phyloP scores from a whole-genome alignment of 2,797 vertebrate species.

The Petrocephalus sullivani region DNA sequence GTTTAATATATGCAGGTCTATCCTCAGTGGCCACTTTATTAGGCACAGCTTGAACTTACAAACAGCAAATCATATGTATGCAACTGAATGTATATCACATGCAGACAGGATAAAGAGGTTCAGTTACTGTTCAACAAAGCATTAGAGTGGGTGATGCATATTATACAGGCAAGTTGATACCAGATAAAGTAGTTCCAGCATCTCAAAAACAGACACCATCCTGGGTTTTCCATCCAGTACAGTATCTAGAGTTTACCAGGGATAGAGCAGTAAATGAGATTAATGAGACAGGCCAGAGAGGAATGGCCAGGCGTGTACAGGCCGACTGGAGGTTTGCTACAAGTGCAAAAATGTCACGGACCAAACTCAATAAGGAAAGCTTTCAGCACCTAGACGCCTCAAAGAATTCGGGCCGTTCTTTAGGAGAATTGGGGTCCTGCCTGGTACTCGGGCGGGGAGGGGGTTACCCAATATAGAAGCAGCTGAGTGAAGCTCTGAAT shows the following conservation, averaged over 20 bases:
- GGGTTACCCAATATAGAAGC: not conserved
- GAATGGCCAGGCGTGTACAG: not conserved
- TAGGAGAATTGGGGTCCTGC: not conserved
- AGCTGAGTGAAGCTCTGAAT: not conserved
- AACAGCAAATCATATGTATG: not conserved
- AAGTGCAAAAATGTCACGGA: not conserved
- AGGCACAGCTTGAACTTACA: not conserved
- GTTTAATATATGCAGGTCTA: not conserved
- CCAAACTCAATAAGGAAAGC: not conserved
- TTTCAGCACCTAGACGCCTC: not conserved
- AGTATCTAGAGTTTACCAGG: not conserved
- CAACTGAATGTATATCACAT: not conserved
- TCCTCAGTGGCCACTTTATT: not conserved
- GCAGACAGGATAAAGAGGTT: not conserved
- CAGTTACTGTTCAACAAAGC: not conserved
- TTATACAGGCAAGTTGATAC: not conserved
- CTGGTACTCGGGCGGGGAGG: not conserved
- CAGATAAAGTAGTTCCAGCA: not conserved
- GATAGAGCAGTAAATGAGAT: not conserved
- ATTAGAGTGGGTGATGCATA: not conserved
- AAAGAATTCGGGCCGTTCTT: not conserved
- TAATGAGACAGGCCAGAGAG: not conserved
- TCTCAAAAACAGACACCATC: not conserved
- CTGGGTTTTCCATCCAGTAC: not conserved
- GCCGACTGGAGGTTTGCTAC: not conserved